phyloP scores from a whole-genome alignment of 2,113 vertebrate genomes.

The Cyanoramphus novaezelandiae region DNA sequence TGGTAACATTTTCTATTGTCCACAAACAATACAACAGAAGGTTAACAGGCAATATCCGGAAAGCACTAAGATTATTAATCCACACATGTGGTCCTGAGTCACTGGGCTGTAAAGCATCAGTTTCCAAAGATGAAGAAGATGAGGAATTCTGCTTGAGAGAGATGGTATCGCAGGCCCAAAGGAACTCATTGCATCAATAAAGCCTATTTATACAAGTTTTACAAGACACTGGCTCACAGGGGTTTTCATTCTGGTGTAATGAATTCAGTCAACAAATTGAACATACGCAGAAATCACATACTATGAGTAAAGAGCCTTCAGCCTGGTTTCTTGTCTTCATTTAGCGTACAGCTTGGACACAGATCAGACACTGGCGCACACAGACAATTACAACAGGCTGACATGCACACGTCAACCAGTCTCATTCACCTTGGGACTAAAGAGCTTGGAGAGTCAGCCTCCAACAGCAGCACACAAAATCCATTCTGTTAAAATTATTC shows the following conservation, averaged over 20 bases:
- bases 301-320: neutral
- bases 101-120: conserved; percentile 40
- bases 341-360: neutral
- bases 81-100: conserved; percentile 55
- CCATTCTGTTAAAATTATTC: neutral
- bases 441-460: neutral
- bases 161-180: conserved; percentile 46
- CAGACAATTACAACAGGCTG: neutral
- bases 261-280: neutral
- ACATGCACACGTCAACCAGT: neutral
- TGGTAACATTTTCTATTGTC: conserved; percentile 36
- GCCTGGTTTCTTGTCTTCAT: neutral
- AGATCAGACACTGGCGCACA: neutral
- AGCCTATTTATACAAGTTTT: conserved; percentile 44
- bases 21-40: conserved; percentile 50
- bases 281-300: neutral
- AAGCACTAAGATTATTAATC: conserved; percentile 23
- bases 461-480: neutral
- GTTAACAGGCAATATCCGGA: conserved; percentile 35
- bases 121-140: conserved; percentile 52
- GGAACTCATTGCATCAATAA: conserved; percentile 15
- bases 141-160: conserved; percentile 37
- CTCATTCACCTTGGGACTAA: neutral
- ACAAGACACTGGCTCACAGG: neutral
- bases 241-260: neutral